Evolutionary conservation across 2,113 vertebrate genomes (phyloP), one percentile per base, ranked within the genome.

Genomic region (Dipodomys spectabilis): DNA sequence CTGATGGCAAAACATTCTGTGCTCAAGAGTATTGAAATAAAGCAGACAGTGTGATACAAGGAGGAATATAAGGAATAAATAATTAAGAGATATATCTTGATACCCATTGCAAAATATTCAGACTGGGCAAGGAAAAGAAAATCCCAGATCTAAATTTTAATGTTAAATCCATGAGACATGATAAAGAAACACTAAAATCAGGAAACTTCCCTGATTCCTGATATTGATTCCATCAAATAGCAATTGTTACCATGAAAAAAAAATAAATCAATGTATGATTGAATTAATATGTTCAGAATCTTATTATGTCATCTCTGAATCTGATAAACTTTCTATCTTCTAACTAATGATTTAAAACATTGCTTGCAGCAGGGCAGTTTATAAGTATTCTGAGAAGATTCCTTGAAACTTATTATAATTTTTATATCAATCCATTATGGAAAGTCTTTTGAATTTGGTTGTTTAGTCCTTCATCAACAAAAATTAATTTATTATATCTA

Each of bases 361-460:
- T 80, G 16, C 19, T 62, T 77, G 53, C 2, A 68, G 53, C 18
- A 65, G 27, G 7, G 11, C 12, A 62, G 6, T 57, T 57, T 22
- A 67, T 87, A 45, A 74, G 15, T 74, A 4, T 79, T 86, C 67
- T 72, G 30, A 45, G 53, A 72, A 81, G 77, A n/a, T 45, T 25
- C 45, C 45, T 39, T 74, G 13, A 67, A 86, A 69, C 19, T 69
- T 86, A 11, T 20, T n/a, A 92, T 86, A 78, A 83, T 87, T 90
- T 84, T 80, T 18, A 18, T 86, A 49, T 86, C 68, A 92, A 35
- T 77, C 73, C 62, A 83, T 91, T 92, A 71, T 86, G 35, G 32
- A 92, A 92, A 91, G n/a, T 3, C 1, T 19, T 35, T 91, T 74
- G 44, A 62, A 45, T 91, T 90, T 18, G 92, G 10, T 53, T 90